Evolutionary conservation across 1,140 invertebrate genomes (phyloP).

Genomic region (Drosophila takahashii): DNA sequence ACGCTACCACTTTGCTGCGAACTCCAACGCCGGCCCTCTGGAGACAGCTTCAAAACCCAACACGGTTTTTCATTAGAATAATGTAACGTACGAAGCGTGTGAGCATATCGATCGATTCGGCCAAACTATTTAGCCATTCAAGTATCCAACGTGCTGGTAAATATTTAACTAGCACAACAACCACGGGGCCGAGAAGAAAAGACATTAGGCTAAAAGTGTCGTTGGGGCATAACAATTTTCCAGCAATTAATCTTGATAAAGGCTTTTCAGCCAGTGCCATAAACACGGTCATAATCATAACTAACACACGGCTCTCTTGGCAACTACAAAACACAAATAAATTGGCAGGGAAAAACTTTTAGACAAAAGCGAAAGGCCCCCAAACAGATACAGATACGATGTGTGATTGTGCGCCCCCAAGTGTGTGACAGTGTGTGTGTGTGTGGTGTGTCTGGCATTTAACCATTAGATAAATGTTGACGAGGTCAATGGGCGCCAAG

Average conservation of each 20-base stretch:
- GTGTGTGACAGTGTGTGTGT: conserved; percentile 11
- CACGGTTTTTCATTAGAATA: conserved; percentile 54
- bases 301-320: conserved; percentile 57
- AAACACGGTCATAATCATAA: conserved; percentile 82
- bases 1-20: background rate
- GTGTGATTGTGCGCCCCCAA: conserved; percentile 1
- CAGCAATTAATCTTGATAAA: conserved; percentile 79
- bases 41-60: conserved; percentile 17
- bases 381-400: conserved; percentile 6
- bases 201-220: conserved; percentile 58
- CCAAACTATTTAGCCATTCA: conserved; percentile 41
- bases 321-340: conserved; percentile 65
- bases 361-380: conserved; percentile 42
- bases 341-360: conserved; percentile 67
- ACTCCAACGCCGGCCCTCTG: conserved; percentile 21
- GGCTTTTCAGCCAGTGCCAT: conserved; percentile 74
- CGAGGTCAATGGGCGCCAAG: conserved; percentile 80
- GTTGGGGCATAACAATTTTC: conserved; percentile 69
- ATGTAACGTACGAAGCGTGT: conserved; percentile 23
- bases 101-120: conserved; percentile 48
- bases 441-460: conserved; percentile 63
- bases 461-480: conserved; percentile 82
- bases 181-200: conserved; percentile 17
- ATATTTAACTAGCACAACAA: conserved; percentile 42
- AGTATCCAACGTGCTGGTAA: conserved; percentile 39